Conservation (phyloP, 1,140 invertebrate species). For the Diorhabda carinulata region DNA sequence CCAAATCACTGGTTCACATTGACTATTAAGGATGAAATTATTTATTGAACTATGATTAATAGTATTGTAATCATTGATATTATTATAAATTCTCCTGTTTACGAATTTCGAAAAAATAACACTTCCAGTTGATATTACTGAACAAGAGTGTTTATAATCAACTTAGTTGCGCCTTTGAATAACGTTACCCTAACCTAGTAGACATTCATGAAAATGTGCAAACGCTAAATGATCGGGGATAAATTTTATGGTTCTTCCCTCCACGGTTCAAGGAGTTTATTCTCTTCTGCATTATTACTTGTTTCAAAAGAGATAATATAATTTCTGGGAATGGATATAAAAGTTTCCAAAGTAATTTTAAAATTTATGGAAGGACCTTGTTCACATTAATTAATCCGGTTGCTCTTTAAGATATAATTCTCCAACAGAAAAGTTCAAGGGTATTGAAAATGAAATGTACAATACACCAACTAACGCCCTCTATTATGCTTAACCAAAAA, state of each 20-base stretch:
- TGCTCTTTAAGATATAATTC: not conserved
- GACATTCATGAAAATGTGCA: not conserved
- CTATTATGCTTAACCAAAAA: no score
- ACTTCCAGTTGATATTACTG: no score
- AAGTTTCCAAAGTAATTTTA: not conserved
- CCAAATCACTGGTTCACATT: no score
- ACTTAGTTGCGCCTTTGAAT: not conserved
- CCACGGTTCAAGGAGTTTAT: not conserved
- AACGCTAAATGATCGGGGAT: not conserved
- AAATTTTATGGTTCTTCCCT: not conserved
- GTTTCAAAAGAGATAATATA: constrained; percentile 1
- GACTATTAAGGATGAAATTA: no score
- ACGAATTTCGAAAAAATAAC: no score
- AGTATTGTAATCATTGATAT: no score
- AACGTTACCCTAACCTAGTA: not conserved
- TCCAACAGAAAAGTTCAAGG: not conserved
- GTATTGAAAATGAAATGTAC: not conserved
- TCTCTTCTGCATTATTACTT: constrained; percentile 2
- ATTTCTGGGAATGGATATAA: not conserved
- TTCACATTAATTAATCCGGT: not conserved
- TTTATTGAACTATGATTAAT: no score
- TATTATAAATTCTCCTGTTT: no score
- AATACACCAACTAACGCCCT: no score
- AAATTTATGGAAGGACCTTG: not conserved
- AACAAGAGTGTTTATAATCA: no score